Base-by-base conservation (phyloP, 2,888 invertebrate genomes). In the Orchesella flavescens region DNA sequence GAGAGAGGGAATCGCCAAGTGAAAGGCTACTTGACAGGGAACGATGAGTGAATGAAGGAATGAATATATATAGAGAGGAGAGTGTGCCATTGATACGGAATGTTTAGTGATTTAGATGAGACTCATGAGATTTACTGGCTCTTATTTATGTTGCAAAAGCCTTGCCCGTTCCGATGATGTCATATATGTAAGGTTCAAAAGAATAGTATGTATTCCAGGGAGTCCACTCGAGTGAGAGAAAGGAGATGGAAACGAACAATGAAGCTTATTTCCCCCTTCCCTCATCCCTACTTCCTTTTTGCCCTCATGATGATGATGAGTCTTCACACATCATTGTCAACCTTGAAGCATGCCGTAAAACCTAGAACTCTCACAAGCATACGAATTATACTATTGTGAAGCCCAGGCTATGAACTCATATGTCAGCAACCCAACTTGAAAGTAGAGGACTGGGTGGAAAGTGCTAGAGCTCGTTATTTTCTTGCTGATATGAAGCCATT, bases 21-120 rank as follows among this genome's bases (percentile, higher is more conserved):
- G 78, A 71, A 71, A 71, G 57, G 72, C 34, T 63, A 17, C 12
- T 53, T 68, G 55, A 76, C 34, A 66, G 34, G 57, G 69, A 69
- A 43, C 44, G 59, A 69, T 61, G 68, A 74, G 66, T 73, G 82
- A 69, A 53, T 82, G 74, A 76, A 61, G 68, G 71, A 49, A 69
- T 71, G 63, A 69, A 75, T 75, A 69, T 57, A 66, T 80, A 55
- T 24, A 78, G 77, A 65, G 59, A 72, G 57, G 69, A 59, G 34
- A 23, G 83, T 21, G 24, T 65, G 61, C 17, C 61, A 72, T 65
- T 78, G 72, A 68, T 72, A 66, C 49, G 66, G 63, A 69, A 44
- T 71, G 68, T 44, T 68, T 69, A 66, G 79, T 79, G 80, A 84
- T 84, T 84, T 82, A 82, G 76, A 83, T 76, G 83, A 71, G 72